Evolutionary conservation across 2,888 invertebrate genomes (phyloP), one percentile per base, ranked within the genome.

Genomic region (Mylabris sibirica): DNA sequence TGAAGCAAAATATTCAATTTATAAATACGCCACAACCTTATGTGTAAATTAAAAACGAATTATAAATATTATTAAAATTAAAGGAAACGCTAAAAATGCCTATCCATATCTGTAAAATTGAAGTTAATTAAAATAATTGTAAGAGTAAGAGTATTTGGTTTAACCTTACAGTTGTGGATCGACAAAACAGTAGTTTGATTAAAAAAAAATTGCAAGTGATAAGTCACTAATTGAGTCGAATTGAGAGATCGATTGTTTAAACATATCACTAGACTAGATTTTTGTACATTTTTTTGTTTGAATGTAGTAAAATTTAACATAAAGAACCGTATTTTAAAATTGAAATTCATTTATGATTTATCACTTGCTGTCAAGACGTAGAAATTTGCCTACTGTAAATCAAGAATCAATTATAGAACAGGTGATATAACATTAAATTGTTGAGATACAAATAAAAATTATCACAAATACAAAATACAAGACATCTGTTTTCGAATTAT

Each of bases 381-480:
- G n/a, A 49, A 20, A 20, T 49, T 20, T 49, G 17, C 5, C 5
- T 20, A 8, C 17, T 3, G 8, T 20, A 9, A 49, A 20, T 49
- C 20, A 30, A 30, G 1, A 4, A 30, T 8, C 30, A 30, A 30
- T 30, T 30, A 30, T 30, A 17, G 20, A 20, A 49, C n/a, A 49
- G 8, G 49, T 49, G 49, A 1, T 30, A 6, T 20, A n/a, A 44
- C 44, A 49, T 17, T 17, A n/a, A 49, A 17, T 49, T 20, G 8
- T 22, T 9, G 20, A 20, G 5, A 53, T 22, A 53, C 20, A 53
- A 53, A 69, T n/a, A 65, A 76, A 75, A 75, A 74, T 77, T 76
- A 78, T 77, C 76, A 78, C 78, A 78, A 71, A 72, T 72, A 77
- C 70, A 76, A 22, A n/a, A 77, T 77, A 78, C 77, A 77, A 77